Evolutionary conservation across 2,797 vertebrate species (phyloP).

Genomic region (Eulemur albifrons): DNA sequence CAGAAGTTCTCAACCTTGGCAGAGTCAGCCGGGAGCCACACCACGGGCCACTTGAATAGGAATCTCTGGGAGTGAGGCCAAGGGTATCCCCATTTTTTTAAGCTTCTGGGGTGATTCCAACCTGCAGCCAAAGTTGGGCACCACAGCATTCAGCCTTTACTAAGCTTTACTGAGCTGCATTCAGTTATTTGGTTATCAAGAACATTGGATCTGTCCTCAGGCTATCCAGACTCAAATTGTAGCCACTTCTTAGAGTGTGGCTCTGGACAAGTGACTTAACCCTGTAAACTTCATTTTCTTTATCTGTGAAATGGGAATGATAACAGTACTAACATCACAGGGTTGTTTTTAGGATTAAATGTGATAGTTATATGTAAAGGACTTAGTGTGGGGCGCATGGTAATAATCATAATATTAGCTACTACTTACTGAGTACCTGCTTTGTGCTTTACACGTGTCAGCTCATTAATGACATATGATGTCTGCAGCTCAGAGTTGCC

Average conservation of each 20-base stretch:
- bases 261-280: background rate
- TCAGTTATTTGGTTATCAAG: background rate
- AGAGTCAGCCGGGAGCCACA: background rate
- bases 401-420: background rate
- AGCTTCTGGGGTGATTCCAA: background rate
- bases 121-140: background rate
- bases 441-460: background rate
- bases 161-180: background rate
- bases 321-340: background rate
- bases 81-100: background rate
- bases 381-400: background rate
- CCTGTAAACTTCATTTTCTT: background rate
- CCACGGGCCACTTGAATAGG: background rate
- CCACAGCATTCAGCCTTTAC: background rate
- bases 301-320: constrained; percentile 9
- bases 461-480: background rate
- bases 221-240: background rate
- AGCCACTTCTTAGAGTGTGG: background rate
- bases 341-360: background rate
- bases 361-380: background rate
- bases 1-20: background rate
- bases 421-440: background rate
- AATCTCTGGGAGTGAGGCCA: background rate
- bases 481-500: background rate
- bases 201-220: background rate